These are phyloP conservation scores for Leistus spinibarbis DNA, from an alignment of 2,888 invertebrate species.

Conservation along the genomic window DNA sequence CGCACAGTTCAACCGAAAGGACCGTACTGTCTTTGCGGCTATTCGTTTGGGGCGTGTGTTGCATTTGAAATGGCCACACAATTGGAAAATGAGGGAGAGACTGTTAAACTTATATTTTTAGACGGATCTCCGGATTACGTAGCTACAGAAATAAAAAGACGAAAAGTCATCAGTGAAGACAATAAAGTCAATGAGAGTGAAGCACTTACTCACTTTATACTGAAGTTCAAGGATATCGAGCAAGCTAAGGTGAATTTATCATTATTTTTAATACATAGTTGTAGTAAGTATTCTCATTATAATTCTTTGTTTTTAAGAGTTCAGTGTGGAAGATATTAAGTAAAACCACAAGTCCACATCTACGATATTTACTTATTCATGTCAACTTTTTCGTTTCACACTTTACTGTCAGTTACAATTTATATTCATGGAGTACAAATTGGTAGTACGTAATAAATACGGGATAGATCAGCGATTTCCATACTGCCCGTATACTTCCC, in stretches of 20 bases:
- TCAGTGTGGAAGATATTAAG: too few species aligned
- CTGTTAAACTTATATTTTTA: constrained; percentile 73
- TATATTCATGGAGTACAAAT: too few species aligned
- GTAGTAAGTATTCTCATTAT: too few species aligned
- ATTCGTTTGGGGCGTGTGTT: constrained; percentile 94
- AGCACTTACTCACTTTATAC: constrained; percentile 82
- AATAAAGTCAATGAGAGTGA: constrained; percentile 68
- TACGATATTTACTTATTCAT: too few species aligned
- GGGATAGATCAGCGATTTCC: too few species aligned
- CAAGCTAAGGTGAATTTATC: constrained; percentile 66
- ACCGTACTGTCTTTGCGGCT: constrained; percentile 89
- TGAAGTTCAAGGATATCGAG: constrained; percentile 79
- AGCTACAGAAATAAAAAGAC: constrained; percentile 74
- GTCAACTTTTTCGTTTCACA: too few species aligned
- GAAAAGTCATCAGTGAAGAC: constrained; percentile 64
- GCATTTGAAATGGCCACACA: constrained; percentile 94
- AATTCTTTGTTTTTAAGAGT: too few species aligned
- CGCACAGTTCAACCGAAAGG: constrained; percentile 77
- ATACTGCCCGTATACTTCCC: too few species aligned
- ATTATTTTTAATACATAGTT: neutral
- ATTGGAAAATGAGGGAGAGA: constrained; percentile 69
- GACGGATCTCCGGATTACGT: constrained; percentile 91
- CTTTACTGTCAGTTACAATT: too few species aligned
- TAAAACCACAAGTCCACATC: too few species aligned
- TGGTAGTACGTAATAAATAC: too few species aligned